Evolutionary conservation across 2,113 vertebrate species (phyloP), one percentile per base, ranked within the genome.

Genomic region (Ciconia boyciana): DNA sequence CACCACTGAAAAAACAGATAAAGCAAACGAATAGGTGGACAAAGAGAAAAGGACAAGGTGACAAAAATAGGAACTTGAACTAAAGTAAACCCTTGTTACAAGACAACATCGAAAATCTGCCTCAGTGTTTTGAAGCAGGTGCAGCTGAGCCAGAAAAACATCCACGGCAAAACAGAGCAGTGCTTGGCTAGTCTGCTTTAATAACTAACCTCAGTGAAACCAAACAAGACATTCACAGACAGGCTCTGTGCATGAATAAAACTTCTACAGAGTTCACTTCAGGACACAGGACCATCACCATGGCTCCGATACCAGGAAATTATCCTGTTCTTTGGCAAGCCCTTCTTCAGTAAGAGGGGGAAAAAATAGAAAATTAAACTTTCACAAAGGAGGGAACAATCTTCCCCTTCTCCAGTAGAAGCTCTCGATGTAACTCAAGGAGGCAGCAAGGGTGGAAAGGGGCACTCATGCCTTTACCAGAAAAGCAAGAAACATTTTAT

Each of bases 401-500:
- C 41, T 84, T 14, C 49, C 43, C 6, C 6, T 43, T 36, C 44
- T 66, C 22, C 48, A 21, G 58, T 2, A 60, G 57, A 16, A 54
- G 51, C 41, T n/a, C 74, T 61, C 13, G 51, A 39, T 60, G 68
- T 5, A 51, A 41, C 17, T 1, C 34, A 34, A 41, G 58, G 62
- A 74, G 34, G 78, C 54, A 32, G 31, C 13, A 58, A 49, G 44
- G 81, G 60, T 44, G 34, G 80, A 78, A 82, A 41, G 21, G 24
- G 66, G 83, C 66, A 34, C 60, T 71, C 44, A 4, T 5, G 46
- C 83, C 69, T 92, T 51, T 13, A 72, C 68, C 60, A 83, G 87
- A 54, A 89, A 69, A 93, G 87, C 83, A 65, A 92, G 90, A 89
- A 91, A 46, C 62, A 19, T 55, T 93, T 94, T n/a, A 94, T 97